Evolutionary conservation across 2,888 invertebrate genomes (phyloP).

Genomic region (Cheiracanthium punctorium): DNA sequence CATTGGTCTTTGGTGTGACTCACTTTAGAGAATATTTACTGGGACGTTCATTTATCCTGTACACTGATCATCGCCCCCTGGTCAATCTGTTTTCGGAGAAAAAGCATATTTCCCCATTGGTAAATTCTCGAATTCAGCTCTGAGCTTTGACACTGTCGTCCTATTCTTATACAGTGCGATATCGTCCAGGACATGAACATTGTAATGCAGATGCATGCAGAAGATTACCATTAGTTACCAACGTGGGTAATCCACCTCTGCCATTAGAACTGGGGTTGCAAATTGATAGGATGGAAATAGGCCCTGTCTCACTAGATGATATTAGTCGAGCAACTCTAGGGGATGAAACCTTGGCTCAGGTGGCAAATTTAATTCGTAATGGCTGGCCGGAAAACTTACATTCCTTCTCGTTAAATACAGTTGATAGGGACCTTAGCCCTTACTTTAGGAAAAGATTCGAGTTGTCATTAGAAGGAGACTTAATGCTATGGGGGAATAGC

Average conservation of each 20-base stretch:
- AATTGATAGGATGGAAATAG: no score
- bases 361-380: no score
- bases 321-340: no score
- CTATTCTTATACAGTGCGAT: slow-evolving; percentile 75
- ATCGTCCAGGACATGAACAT: slow-evolving; percentile 73
- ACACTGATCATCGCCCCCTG: slow-evolving; percentile 76
- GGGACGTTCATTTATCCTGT: no score
- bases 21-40: no score
- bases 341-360: no score
- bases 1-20: slow-evolving; percentile 75
- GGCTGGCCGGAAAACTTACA: no score
- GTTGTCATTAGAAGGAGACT: neutral
- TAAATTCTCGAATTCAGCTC: slow-evolving; percentile 73
- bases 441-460: neutral
- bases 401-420: no score
- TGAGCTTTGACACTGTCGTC: slow-evolving; percentile 72
- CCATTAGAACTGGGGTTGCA: neutral
- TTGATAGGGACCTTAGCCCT: neutral
- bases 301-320: no score
- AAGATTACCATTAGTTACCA: no score
- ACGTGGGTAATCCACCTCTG: neutral
- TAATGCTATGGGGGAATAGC: neutral
- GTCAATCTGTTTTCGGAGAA: slow-evolving; percentile 48
- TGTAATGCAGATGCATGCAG: slow-evolving; percentile 74
- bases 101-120: slow-evolving; percentile 69